Evolutionary conservation across 2,797 vertebrate species (phyloP).

Genomic region (Sebastiscus tertius): DNA sequence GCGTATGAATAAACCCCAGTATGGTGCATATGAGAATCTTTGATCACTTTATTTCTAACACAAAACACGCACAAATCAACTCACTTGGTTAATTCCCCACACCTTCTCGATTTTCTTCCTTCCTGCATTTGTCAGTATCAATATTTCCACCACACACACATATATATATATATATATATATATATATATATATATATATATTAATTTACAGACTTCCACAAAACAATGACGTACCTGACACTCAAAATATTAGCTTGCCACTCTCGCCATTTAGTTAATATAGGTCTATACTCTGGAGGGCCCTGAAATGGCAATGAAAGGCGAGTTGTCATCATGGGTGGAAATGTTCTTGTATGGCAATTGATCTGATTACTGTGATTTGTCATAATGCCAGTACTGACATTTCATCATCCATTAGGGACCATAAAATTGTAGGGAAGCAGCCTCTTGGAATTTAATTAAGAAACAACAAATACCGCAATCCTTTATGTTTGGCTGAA

Average conservation of each 20-base stretch:
- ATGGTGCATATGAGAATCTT: constrained; percentile 60
- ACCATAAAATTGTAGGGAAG: constrained; percentile 54
- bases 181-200: neutral
- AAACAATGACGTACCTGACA: constrained; percentile 30
- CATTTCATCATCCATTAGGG: constrained; percentile 74
- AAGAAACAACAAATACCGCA: constrained; percentile 62
- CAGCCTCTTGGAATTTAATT: constrained; percentile 73
- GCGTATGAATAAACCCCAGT: constrained; percentile 76
- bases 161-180: no score
- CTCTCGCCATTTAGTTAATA: constrained; percentile 32
- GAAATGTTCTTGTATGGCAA: constrained; percentile 51
- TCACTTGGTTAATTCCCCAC: neutral
- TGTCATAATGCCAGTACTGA: constrained; percentile 72
- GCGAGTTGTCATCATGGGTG: constrained; percentile 32
- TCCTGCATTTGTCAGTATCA: constrained; percentile 3
- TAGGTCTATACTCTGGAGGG: constrained; percentile 42
- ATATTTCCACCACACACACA: constrained; percentile 1
- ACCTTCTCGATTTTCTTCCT: constrained; percentile 2
- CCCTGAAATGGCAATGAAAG: constrained; percentile 39
- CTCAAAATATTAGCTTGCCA: constrained; percentile 18
- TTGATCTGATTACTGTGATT: constrained; percentile 72
- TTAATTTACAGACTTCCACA: constrained; percentile 22
- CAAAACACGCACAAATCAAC: constrained; percentile 10
- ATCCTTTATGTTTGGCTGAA: constrained; percentile 54
- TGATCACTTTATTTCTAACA: constrained; percentile 51